A percentile compares a stretch with the other conserved stretches of the same genome.
Evolutionary conservation across 1,140 invertebrate species (phyloP).

Genomic region (Brachionus koreanus): DNA sequence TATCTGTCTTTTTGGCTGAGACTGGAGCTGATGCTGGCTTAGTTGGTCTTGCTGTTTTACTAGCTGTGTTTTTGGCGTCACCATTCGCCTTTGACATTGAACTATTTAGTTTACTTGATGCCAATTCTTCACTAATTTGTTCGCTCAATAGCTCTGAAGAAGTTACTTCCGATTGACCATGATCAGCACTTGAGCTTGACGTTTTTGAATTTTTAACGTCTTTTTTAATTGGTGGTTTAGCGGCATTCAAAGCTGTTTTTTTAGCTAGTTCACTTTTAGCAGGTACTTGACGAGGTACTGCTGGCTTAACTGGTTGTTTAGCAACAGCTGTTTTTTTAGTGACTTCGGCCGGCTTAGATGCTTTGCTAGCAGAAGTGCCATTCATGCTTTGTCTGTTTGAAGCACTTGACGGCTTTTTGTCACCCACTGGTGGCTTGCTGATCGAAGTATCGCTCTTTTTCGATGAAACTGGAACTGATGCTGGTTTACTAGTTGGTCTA

Average conservation of each 20-base stretch:
- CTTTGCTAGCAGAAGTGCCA: background rate
- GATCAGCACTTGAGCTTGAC: no score
- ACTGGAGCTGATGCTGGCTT: background rate
- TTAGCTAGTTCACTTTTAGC: background rate
- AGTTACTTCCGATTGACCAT: no score
- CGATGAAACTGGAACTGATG: background rate
- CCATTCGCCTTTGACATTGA: slow-evolving; percentile 2
- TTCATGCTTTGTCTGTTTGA: background rate
- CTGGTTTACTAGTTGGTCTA: background rate
- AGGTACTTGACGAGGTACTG: background rate
- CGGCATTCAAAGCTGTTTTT: background rate
- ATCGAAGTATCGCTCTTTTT: background rate
- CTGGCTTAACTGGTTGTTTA: background rate
- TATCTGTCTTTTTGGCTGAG: background rate
- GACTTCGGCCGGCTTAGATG: background rate
- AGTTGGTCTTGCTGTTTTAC: background rate
- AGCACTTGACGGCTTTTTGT: background rate
- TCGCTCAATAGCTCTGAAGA: no score
- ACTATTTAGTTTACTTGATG: background rate
- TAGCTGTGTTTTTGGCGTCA: background rate
- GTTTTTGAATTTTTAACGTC: background rate
- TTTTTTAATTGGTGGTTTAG: slow-evolving; percentile 41
- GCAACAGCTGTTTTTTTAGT: background rate
- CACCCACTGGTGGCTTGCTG: background rate
- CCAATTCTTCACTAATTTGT: background rate